Evolutionary conservation across 1,140 invertebrate species (phyloP).

Genomic region (Popillia japonica): DNA sequence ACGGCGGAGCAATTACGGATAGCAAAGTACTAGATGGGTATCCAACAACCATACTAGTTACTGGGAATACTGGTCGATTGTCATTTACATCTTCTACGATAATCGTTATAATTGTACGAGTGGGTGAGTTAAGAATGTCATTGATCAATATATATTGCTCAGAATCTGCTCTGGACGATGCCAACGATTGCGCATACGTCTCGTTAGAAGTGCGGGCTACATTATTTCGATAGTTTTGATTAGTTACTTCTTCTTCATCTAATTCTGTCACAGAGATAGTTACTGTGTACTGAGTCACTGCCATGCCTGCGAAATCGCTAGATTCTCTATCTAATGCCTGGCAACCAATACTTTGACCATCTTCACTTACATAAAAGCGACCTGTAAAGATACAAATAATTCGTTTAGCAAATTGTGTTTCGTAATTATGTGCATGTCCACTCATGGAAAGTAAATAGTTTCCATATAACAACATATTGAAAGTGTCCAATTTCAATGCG

Average conservation of each 20-base stretch:
- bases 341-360: neutral
- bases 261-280: neutral
- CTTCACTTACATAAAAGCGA: conserved; percentile 9
- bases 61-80: conserved; percentile 61
- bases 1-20: conserved; percentile 58
- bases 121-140: conserved; percentile 47
- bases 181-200: neutral
- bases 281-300: neutral
- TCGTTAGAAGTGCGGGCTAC: neutral
- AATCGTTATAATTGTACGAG: conserved; percentile 60
- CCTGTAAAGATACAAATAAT: neutral
- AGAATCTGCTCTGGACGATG: conserved; percentile 8
- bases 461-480: too few species aligned
- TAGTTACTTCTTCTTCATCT: neutral
- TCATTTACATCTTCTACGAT: conserved; percentile 65
- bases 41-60: conserved; percentile 60
- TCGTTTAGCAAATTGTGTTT: too few species aligned
- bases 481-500: too few species aligned
- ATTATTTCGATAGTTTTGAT: neutral
- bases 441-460: too few species aligned
- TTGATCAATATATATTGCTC: neutral
- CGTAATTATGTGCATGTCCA: too few species aligned
- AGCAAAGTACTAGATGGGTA: conserved; percentile 60
- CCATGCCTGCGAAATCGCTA: neutral
- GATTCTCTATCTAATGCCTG: conserved; percentile 13